Evolutionary conservation across 2,888 invertebrate genomes (phyloP).

Genomic region (Chalcis sispes): DNA sequence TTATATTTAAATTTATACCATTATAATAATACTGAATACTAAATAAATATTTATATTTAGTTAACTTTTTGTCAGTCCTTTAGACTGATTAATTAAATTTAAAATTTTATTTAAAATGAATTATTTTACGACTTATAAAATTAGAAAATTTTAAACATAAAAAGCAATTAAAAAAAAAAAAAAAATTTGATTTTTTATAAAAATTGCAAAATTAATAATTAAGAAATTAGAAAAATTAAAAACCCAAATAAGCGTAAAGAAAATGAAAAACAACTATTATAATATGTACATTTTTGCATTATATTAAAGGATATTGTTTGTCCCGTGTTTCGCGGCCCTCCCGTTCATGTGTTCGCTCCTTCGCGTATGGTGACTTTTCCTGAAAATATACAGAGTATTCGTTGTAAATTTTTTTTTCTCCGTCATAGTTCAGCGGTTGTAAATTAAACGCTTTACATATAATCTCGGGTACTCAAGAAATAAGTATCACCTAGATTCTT

Average conservation of each 20-base stretch:
- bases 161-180: background rate
- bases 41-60: no score
- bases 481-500: constrained; percentile 67
- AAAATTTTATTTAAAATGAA: no score
- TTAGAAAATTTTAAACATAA: no score
- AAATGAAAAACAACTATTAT: constrained; percentile 28
- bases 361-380: constrained; percentile 88
- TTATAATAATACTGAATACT: no score
- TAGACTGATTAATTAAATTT: no score
- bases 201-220: constrained; percentile 13
- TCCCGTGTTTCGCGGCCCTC: constrained; percentile 85
- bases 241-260: background rate
- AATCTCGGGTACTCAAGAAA: constrained; percentile 65
- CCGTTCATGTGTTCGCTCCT: constrained; percentile 85
- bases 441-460: constrained; percentile 18
- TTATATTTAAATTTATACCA: constrained; percentile 1
- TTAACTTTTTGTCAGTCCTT: no score
- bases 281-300: constrained; percentile 13
- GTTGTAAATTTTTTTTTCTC: constrained; percentile 37
- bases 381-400: constrained; percentile 74
- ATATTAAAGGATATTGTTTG: constrained; percentile 88
- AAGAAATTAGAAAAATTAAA: constrained; percentile 19
- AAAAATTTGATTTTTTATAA: constrained; percentile 7
- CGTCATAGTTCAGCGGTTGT: background rate
- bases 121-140: no score